Percentiles rank a stretch among this genome's conserved stretches.
Conservation (phyloP, 2,113 vertebrate genomes). For the Cephalophus harveyi region DNA sequence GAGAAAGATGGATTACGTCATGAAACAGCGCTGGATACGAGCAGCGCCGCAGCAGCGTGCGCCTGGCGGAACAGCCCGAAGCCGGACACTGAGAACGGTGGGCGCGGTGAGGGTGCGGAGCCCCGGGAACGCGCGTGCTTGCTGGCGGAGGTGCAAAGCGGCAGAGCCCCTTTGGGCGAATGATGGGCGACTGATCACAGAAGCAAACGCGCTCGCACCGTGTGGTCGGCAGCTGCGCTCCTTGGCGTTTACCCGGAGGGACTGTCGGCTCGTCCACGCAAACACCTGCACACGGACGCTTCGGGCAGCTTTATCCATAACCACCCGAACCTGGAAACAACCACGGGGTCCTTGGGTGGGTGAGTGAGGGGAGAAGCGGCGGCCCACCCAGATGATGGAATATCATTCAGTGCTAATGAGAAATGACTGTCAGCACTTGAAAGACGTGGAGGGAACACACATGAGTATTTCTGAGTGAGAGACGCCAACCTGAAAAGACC, state of each 20-base stretch:
- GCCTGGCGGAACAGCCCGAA: fast-evolving
- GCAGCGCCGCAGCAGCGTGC: fast-evolving
- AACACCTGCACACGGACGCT: neutral
- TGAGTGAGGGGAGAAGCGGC: neutral
- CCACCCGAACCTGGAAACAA: neutral
- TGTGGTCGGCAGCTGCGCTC: neutral
- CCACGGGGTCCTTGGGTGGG: neutral
- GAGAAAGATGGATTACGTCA: neutral
- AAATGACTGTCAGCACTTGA: neutral
- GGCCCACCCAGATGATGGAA: neutral
- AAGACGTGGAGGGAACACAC: fast-evolving
- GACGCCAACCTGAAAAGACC: neutral
- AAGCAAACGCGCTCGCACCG: fast-evolving
- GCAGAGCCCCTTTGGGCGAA: fast-evolving
- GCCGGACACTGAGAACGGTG: fast-evolving
- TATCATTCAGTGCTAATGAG: fast-evolving
- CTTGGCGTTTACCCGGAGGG: neutral
- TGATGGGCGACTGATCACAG: fast-evolving
- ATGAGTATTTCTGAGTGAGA: neutral
- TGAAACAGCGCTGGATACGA: neutral
- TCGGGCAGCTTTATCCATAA: no score
- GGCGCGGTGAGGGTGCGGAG: fast-evolving
- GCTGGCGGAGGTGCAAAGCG: fast-evolving
- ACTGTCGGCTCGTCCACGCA: fast-evolving
- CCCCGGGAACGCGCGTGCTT: fast-evolving